These are phyloP conservation scores for Leptogaster cylindrica DNA, from an alignment of 2,888 invertebrate species.

Conservation along the genomic window DNA sequence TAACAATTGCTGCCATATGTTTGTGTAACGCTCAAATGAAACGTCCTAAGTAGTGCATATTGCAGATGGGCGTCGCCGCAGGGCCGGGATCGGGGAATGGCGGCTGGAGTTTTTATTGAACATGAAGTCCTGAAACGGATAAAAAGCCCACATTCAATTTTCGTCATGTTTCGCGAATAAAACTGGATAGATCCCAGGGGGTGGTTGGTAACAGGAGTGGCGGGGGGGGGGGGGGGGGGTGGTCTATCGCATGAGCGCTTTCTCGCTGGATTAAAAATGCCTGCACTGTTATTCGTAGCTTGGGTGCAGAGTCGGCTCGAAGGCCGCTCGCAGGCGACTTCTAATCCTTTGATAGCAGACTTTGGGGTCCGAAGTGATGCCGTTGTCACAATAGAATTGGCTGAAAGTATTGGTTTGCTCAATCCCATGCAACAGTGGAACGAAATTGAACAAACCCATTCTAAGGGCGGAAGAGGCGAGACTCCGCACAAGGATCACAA, in stretches of 20 bases:
- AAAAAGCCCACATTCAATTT: constrained; percentile 31
- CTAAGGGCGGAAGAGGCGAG: neutral
- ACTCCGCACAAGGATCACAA: neutral
- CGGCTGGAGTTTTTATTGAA: constrained; percentile 9
- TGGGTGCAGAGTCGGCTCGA: neutral
- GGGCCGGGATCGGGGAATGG: neutral
- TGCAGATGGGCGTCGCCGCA: neutral
- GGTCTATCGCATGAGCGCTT: constrained; percentile 7
- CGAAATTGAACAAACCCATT: neutral
- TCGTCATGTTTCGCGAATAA: constrained; percentile 31
- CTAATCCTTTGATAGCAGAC: neutral
- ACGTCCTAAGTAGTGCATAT: neutral
- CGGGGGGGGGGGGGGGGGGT: neutral
- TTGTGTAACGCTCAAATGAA: neutral
- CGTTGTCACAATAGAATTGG: neutral
- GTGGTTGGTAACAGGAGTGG: neutral
- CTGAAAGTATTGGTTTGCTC: constrained; percentile 10
- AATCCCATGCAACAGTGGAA: constrained; percentile 1
- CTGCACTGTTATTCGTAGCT: constrained; percentile 1
- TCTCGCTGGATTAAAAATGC: constrained; percentile 5
- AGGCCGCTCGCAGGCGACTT: neutral
- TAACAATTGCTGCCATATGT: constrained; percentile 17
- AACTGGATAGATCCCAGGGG: neutral
- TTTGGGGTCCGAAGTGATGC: neutral
- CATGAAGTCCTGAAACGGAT: constrained; percentile 4